Evolutionary conservation across 2,888 invertebrate species (phyloP), one percentile per base, ranked within the genome.

Genomic region (Cacoxenus indagator): DNA sequence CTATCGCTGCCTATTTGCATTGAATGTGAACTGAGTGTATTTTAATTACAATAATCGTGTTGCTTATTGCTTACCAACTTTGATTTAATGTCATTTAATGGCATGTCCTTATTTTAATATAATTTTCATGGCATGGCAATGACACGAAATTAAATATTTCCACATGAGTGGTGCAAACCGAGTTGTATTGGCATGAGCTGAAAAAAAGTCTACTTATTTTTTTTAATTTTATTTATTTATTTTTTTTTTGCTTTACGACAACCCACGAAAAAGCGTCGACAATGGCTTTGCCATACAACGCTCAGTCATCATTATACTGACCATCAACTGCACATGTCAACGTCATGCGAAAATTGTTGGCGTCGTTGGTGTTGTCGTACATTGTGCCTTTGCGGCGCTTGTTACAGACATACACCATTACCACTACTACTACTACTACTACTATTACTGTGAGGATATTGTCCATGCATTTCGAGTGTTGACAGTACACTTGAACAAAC

Each of bases 251-350:
- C 37, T 43, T 62, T 14, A 14, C 45, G 19, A 24, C 22, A 14
- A 27, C 8, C 26, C 3, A 24, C 24, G 22, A 57, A 27, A 14
- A 57, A 57, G 48, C 55, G 26, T 31, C 59, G 9, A 9, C 55
- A 26, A 55, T 27, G 26, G 6, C 17, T 8, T n/a, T 2, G 24
- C 8, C 54, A 64, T n/a, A 73, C 67, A 69, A 67, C 79, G 80
- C 74, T 77, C 81, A 78, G 83, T 85, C 85, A 85, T 85, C 85
- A 85, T 85, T 85, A 85, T 83, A 74, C 77, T 75, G 84, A 76
- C 81, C 84, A 85, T 79, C 85, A 85, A 84, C 83, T 82, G 78
- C 85, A 81, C 83, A 84, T 85, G 85, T 85, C 85, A 85, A 76
- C 78, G 78, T 65, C 83, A 81, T 73, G 70, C 68, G 64, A 27